These are phyloP conservation scores for Spilogale gracilis DNA, from an alignment of 2,113 vertebrate species.

Conservation along the genomic window DNA sequence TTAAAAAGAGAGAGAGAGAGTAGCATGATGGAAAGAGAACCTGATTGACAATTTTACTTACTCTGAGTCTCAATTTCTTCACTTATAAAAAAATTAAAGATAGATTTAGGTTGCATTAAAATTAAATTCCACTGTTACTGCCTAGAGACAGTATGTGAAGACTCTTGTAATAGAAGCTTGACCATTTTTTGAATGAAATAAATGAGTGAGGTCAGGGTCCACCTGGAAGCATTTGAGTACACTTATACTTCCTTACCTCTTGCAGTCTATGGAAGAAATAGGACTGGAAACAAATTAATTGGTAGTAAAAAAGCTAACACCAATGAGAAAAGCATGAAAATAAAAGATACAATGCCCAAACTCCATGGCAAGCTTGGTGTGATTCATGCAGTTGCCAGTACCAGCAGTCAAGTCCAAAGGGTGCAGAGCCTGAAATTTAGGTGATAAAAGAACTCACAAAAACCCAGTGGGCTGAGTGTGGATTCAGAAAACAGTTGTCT, in stretches of 20 bases:
- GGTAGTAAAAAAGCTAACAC: background rate
- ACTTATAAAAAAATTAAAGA: background rate
- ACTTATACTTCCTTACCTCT: background rate
- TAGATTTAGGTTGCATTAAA: background rate
- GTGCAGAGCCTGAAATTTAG: background rate
- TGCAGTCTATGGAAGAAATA: background rate
- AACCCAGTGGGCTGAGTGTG: background rate
- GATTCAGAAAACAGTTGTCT: background rate
- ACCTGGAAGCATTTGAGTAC: background rate
- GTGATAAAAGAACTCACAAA: background rate
- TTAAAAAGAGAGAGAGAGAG: background rate
- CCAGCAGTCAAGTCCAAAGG: background rate
- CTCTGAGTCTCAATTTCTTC: background rate
- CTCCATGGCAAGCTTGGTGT: background rate
- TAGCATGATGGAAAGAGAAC: background rate
- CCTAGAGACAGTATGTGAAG: background rate
- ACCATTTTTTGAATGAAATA: constrained; percentile 25
- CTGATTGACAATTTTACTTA: background rate
- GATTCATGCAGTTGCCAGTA: background rate
- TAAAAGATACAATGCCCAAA: background rate
- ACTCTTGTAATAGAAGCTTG: background rate
- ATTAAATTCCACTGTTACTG: background rate
- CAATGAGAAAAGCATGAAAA: background rate
- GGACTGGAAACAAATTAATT: background rate
- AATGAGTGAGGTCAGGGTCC: background rate